Conservation (phyloP, 2,113 vertebrate genomes). For the Ceyx melanurus region DNA sequence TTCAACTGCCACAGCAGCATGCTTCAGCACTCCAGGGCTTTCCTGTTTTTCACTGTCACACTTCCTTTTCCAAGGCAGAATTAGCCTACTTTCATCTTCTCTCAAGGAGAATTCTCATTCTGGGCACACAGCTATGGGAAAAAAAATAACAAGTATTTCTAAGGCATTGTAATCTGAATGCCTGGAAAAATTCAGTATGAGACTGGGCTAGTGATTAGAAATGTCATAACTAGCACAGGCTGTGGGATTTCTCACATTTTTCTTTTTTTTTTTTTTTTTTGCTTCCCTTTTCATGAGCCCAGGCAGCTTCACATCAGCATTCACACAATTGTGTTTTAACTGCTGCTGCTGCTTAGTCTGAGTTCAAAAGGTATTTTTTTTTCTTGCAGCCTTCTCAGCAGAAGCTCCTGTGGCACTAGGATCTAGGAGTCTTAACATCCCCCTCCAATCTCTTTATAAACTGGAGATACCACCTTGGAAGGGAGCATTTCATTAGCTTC, state of each 20-base stretch:
- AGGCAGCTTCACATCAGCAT: background rate
- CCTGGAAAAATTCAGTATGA: constrained; percentile 1
- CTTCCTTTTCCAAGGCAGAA: constrained; percentile 32
- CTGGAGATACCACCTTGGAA: rapidly evolving
- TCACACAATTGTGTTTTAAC: background rate
- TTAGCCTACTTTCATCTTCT: constrained; percentile 24
- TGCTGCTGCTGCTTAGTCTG: background rate
- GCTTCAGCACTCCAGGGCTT: background rate
- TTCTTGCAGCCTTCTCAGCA: background rate
- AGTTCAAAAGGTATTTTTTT: background rate
- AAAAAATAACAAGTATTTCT: background rate
- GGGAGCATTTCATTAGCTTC: background rate
- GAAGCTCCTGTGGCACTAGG: background rate
- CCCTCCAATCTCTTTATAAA: background rate
- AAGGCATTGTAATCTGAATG: background rate
- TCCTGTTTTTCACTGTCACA: constrained; percentile 22
- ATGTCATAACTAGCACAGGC: background rate
- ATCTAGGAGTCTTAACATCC: background rate
- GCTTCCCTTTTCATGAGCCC: background rate
- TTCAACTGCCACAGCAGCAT: background rate
- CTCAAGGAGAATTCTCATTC: background rate
- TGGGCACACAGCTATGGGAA: constrained; percentile 13
- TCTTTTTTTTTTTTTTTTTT: background rate
- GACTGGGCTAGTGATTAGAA: background rate
- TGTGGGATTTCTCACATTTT: background rate